These are phyloP conservation scores for Pseudoips prasinana DNA, from an alignment of 2,888 invertebrate species.

Conservation along the genomic window DNA sequence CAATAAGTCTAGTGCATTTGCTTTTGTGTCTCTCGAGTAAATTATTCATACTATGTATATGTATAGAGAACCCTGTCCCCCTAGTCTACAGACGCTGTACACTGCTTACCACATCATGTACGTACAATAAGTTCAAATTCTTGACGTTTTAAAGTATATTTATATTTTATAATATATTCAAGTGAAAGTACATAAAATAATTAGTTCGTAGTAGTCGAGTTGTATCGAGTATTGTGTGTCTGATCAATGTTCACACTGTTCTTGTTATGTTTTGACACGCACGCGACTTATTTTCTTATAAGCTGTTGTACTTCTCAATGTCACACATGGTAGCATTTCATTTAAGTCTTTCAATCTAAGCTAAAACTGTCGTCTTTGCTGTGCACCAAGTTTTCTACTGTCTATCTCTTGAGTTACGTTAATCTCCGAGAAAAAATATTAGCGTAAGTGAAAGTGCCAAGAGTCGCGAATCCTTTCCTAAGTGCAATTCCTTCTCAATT, in stretches of 20 bases:
- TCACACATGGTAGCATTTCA: no score
- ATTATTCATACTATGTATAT: slow-evolving; percentile 48
- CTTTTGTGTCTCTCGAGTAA: slow-evolving; percentile 65
- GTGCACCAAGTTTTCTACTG: no score
- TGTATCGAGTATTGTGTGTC: slow-evolving; percentile 56
- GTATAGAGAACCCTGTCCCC: slow-evolving; percentile 50
- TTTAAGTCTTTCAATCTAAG: no score
- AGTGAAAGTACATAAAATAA: slow-evolving; percentile 42
- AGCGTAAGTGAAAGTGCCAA: slow-evolving; percentile 79
- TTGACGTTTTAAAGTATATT: slow-evolving; percentile 62
- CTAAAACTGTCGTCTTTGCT: no score
- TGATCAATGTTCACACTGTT: slow-evolving; percentile 37
- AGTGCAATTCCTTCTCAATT: slow-evolving; percentile 75
- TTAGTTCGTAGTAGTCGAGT: slow-evolving; percentile 56
- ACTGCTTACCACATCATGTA: slow-evolving; percentile 64
- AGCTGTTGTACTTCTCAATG: no score
- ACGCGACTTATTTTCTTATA: no score
- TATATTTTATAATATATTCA: slow-evolving; percentile 73
- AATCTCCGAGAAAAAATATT: slow-evolving; percentile 41
- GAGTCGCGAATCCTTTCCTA: slow-evolving; percentile 64
- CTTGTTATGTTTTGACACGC: slow-evolving; percentile 22
- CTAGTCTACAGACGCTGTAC: slow-evolving; percentile 61
- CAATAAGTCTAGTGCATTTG: slow-evolving; percentile 77
- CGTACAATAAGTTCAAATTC: slow-evolving; percentile 73
- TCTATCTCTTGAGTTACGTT: slow-evolving; percentile 29